A percentile compares a stretch with the other conserved stretches of the same genome.
Evolutionary conservation across 2,888 invertebrate genomes (phyloP).

Genomic region (Leptodirus hochenwartii): DNA sequence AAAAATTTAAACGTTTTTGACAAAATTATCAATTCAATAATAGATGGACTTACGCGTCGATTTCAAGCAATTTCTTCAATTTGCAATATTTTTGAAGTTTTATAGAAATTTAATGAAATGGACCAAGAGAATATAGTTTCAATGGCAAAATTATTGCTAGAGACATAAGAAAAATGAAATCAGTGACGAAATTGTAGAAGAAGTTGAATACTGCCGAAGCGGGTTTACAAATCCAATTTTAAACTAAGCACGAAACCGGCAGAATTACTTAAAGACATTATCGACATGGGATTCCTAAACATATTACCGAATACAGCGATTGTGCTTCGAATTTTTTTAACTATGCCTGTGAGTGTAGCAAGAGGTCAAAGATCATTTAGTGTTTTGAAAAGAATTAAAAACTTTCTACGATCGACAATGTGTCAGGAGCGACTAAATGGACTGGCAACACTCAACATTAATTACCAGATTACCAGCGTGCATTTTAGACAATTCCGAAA

Average conservation of each 20-base stretch:
- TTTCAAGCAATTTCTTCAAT: too few relatives aligned
- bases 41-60: neutral
- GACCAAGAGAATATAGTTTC: slow-evolving; percentile 1
- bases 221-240: slow-evolving; percentile 6
- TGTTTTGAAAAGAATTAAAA: slow-evolving; percentile 2
- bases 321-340: slow-evolving; percentile 6
- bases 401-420: slow-evolving; percentile 1
- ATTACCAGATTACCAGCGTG: neutral
- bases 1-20: too few relatives aligned
- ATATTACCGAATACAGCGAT: too few relatives aligned
- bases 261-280: slow-evolving; percentile 7
- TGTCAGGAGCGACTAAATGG: slow-evolving; percentile 1
- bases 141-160: neutral
- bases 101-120: slow-evolving; percentile 1
- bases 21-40: slow-evolving; percentile 1
- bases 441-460: neutral
- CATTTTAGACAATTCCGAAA: too few relatives aligned
- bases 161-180: slow-evolving; percentile 1
- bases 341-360: slow-evolving; percentile 3
- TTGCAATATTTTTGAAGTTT: too few relatives aligned
- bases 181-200: slow-evolving; percentile 3
- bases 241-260: slow-evolving; percentile 6
- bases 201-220: slow-evolving; percentile 7
- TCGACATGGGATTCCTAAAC: slow-evolving; percentile 7
- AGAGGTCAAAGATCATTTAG: too few relatives aligned